Evolutionary conservation across 1,140 invertebrate genomes (phyloP).

Genomic region (Propsilocerus akamusi): DNA sequence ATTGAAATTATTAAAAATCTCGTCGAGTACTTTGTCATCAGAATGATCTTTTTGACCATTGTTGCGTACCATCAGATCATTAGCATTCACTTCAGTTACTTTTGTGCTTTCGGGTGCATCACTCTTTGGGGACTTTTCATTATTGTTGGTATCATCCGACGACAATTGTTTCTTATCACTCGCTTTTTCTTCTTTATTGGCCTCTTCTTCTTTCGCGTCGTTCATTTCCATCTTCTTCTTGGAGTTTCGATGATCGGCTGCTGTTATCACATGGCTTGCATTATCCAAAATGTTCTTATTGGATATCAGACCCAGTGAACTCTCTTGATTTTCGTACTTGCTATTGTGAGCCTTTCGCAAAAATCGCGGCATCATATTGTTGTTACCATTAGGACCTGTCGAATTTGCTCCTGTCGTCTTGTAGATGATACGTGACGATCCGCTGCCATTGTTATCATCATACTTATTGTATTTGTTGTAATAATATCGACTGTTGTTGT

Average conservation of each 20-base stretch:
- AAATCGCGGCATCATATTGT: background rate
- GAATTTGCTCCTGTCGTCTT: background rate
- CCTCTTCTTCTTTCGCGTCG: background rate
- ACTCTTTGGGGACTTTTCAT: background rate
- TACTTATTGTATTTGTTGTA: background rate
- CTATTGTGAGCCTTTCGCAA: background rate
- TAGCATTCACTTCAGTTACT: background rate
- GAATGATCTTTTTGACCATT: background rate
- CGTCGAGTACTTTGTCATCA: too few species aligned
- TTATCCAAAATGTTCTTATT: background rate
- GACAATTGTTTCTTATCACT: background rate
- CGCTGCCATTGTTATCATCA: background rate
- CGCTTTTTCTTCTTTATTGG: background rate
- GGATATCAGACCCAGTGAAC: background rate
- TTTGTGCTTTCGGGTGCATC: background rate
- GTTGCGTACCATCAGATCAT: background rate
- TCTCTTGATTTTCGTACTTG: background rate
- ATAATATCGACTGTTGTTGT: background rate
- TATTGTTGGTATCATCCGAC: background rate
- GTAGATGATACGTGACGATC: background rate
- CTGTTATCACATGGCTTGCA: background rate
- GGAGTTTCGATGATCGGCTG: background rate
- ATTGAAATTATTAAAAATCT: conserved; percentile 1
- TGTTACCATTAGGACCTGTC: background rate
- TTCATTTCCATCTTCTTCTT: background rate